These are phyloP conservation scores for Epizoanthus fatuus DNA, from an alignment of 92 coral and sea anemone species.

Conservation along the genomic window DNA sequence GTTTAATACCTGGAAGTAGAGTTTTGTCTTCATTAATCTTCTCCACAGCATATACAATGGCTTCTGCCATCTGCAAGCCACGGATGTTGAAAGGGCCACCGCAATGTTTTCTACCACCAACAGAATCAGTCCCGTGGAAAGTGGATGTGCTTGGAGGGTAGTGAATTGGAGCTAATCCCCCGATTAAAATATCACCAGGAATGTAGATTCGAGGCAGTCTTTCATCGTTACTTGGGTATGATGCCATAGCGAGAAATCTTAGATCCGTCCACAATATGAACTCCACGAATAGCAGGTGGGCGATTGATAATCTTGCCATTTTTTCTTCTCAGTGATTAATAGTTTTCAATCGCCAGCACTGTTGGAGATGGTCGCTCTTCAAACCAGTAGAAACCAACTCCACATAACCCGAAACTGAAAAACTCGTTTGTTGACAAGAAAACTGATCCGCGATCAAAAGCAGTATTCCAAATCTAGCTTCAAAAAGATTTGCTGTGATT, in stretches of 20 bases:
- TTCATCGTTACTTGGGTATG: neutral
- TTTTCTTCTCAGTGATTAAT: neutral
- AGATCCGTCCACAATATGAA: neutral
- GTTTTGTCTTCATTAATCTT: slow-evolving; percentile 68
- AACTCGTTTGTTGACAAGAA: neutral
- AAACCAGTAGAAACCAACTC: too few relatives aligned
- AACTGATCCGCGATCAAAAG: neutral
- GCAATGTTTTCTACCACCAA: slow-evolving; percentile 34
- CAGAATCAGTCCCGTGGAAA: slow-evolving; percentile 1
- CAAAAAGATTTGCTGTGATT: too few relatives aligned
- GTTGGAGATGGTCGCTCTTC: too few relatives aligned
- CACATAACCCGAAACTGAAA: too few relatives aligned
- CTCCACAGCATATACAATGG: slow-evolving; percentile 77
- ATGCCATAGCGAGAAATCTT: neutral
- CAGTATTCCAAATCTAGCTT: too few relatives aligned
- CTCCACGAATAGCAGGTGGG: neutral
- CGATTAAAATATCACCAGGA: slow-evolving; percentile 71
- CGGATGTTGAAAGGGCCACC: slow-evolving; percentile 79
- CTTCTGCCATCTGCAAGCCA: slow-evolving; percentile 82
- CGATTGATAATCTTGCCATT: neutral
- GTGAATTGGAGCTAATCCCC: slow-evolving; percentile 76
- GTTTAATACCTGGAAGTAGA: slow-evolving; percentile 69
- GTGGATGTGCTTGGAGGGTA: slow-evolving; percentile 56
- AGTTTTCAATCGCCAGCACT: too few relatives aligned
- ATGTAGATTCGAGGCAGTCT: slow-evolving; percentile 27